Percentiles rank a stretch among this genome's conserved stretches.
Evolutionary conservation across 2,113 vertebrate genomes (phyloP).

Genomic region (Coreoperca whiteheadi): DNA sequence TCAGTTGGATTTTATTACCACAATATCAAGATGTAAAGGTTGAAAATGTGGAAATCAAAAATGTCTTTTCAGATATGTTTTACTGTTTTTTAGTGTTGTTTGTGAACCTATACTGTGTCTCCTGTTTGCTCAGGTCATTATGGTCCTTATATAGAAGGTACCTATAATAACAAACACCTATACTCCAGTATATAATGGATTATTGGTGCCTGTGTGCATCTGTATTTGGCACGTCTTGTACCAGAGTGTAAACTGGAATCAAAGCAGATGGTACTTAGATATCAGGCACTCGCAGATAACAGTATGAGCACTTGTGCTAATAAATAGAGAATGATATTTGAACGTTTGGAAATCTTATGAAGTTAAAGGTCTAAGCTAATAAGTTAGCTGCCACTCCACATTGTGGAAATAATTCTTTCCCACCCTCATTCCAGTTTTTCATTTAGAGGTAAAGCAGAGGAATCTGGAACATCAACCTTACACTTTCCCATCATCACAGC

Average conservation of each 20-base stretch:
- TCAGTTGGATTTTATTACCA: constrained; percentile 8
- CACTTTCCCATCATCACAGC: background rate
- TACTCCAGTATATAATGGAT: background rate
- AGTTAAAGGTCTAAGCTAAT: constrained; percentile 12
- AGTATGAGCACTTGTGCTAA: background rate
- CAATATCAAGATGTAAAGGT: background rate
- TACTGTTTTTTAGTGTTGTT: background rate
- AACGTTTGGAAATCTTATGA: background rate
- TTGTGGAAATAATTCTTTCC: background rate
- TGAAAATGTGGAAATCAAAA: background rate
- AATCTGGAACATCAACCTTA: background rate
- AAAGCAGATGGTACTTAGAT: background rate
- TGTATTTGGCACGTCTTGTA: constrained; percentile 12
- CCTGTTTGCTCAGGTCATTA: background rate
- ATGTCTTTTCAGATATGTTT: constrained; percentile 5
- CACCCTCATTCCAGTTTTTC: background rate
- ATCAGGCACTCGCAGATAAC: constrained; percentile 1
- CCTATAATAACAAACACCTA: background rate
- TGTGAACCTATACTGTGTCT: background rate
- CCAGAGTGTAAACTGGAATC: constrained; percentile 28
- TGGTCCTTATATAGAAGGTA: background rate
- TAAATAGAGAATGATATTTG: background rate
- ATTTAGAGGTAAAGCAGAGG: constrained; percentile 15
- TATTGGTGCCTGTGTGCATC: background rate
- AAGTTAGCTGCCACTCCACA: constrained; percentile 46